Percentiles rank a stretch among this genome's conserved stretches.
Conservation (phyloP, 2,113 vertebrate species). For the Hystrix cristata region DNA sequence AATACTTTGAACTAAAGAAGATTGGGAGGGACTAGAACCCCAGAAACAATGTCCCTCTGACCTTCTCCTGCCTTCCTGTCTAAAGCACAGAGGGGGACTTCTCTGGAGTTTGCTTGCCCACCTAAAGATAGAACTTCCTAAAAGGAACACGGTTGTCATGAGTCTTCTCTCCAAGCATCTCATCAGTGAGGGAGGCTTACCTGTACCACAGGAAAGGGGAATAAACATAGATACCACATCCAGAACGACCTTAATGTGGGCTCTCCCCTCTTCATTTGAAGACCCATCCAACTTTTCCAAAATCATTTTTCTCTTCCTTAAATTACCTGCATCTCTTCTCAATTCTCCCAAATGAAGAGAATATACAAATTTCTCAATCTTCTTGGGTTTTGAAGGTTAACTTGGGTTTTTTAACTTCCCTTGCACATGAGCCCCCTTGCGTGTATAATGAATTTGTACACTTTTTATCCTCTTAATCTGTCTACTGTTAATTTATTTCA, state of each 20-base stretch:
- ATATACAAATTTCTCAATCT: background rate
- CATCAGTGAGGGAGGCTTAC: background rate
- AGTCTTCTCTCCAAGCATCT: too few species aligned
- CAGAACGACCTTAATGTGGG: background rate
- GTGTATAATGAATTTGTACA: background rate
- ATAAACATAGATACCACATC: too few species aligned
- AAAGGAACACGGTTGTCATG: background rate
- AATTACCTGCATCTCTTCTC: too few species aligned
- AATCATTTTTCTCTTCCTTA: background rate
- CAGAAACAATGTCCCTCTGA: too few species aligned
- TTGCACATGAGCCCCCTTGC: background rate
- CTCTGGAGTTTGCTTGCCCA: background rate
- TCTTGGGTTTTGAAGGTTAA: background rate
- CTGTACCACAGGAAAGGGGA: background rate
- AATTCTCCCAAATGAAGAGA: background rate
- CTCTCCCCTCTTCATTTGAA: background rate
- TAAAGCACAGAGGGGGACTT: background rate
- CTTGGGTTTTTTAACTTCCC: background rate
- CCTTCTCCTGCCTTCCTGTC: background rate
- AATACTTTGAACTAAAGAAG: background rate
- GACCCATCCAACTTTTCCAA: background rate
- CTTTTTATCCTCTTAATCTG: background rate
- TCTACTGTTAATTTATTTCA: background rate
- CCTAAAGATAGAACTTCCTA: background rate
- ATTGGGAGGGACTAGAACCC: background rate